Conservation (phyloP, 2,888 invertebrate species). For the Hemicrepidius hirtus region DNA sequence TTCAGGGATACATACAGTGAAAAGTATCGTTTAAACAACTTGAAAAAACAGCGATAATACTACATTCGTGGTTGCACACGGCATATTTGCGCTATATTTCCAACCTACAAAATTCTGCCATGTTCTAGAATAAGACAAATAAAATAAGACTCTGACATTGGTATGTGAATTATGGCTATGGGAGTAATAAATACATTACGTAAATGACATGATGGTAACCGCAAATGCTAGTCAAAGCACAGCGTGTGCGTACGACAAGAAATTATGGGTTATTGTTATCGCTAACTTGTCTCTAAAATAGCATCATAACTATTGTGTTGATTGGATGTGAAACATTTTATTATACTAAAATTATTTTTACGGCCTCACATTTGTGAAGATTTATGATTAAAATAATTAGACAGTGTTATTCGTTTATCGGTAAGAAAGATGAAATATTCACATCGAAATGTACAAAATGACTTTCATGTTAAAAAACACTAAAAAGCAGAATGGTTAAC, state of each 20-base stretch:
- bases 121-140: background rate
- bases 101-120: too few relatives aligned
- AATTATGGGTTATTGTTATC: slow-evolving; percentile 18
- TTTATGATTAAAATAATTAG: background rate
- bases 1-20: too few relatives aligned
- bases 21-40: too few relatives aligned
- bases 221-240: slow-evolving; percentile 21
- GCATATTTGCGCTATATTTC: too few relatives aligned
- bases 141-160: background rate
- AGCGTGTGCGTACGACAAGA: slow-evolving; percentile 7
- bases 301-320: background rate
- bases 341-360: background rate
- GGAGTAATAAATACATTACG: slow-evolving; percentile 32
- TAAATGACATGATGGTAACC: slow-evolving; percentile 7
- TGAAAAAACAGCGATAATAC: too few relatives aligned
- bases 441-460: too few relatives aligned
- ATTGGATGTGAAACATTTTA: background rate
- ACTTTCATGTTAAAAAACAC: too few relatives aligned
- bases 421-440: too few relatives aligned
- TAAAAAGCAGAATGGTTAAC: too few relatives aligned
- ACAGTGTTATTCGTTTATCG: too few relatives aligned
- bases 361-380: background rate
- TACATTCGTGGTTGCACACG: too few relatives aligned
- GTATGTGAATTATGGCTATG: slow-evolving; percentile 17
- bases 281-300: background rate